Conservation (phyloP, 2,113 vertebrate species). For the Noctilio leporinus region DNA sequence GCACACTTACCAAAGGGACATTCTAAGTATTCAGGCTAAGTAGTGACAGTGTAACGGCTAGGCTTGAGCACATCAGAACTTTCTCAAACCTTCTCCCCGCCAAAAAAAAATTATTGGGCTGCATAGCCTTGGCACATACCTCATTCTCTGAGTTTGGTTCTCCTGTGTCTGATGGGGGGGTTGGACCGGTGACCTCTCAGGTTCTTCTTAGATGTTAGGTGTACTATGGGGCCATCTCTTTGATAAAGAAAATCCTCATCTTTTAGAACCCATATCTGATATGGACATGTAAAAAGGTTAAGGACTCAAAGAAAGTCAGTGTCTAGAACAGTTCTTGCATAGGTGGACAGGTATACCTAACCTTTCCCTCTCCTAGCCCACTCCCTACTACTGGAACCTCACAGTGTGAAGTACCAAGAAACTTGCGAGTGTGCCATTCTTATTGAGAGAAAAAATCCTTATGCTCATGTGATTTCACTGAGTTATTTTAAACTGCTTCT, state of each 20-base stretch:
- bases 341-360: too few species aligned
- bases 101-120: background rate
- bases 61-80: background rate
- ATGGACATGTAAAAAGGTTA: background rate
- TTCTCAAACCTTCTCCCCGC: background rate
- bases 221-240: background rate
- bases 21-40: background rate
- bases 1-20: background rate
- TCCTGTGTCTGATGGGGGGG: background rate
- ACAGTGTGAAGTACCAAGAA: background rate
- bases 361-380: background rate
- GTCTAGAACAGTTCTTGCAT: background rate
- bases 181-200: background rate
- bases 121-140: background rate
- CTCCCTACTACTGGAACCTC: background rate
- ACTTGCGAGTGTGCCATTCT: background rate
- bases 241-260: background rate
- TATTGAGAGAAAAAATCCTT: background rate
- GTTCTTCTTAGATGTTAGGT: background rate
- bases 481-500: slow-evolving; percentile 40
- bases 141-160: background rate
- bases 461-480: background rate
- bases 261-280: background rate
- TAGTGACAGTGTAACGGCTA: background rate
- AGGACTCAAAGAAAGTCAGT: background rate